A percentile compares a stretch with the other conserved stretches of the same genome.
These are phyloP conservation scores for Archocentrus centrarchus DNA, from an alignment of 2,113 vertebrate genomes.

Conservation along the genomic window DNA sequence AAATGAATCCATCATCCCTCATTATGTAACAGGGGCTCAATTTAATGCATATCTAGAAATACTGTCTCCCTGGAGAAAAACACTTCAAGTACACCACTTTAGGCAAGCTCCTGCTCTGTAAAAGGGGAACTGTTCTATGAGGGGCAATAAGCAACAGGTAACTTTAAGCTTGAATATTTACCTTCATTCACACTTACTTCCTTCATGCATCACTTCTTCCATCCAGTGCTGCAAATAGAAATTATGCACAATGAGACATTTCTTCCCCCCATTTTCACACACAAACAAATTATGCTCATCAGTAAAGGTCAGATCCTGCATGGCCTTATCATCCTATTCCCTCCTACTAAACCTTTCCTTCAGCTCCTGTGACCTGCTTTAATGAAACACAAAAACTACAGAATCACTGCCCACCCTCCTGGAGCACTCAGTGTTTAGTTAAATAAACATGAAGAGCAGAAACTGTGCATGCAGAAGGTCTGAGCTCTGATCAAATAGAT, in stretches of 20 bases:
- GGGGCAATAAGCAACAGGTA: neutral
- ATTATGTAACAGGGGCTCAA: conserved; percentile 6
- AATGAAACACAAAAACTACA: conserved; percentile 6
- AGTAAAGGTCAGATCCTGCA: conserved; percentile 62
- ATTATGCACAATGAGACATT: conserved; percentile 22
- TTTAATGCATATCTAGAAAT: conserved; percentile 3
- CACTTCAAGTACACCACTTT: conserved; percentile 26
- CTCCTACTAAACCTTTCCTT: conserved; percentile 68
- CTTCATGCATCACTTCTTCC: neutral
- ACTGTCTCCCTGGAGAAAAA: conserved; percentile 3
- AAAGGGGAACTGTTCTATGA: neutral
- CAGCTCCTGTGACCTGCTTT: conserved; percentile 59
- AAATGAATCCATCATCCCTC: conserved; percentile 33
- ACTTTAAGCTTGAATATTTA: neutral
- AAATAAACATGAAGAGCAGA: neutral
- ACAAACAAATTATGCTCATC: conserved; percentile 15
- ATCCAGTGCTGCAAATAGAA: neutral
- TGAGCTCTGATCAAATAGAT: neutral
- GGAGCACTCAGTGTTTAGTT: conserved; percentile 9
- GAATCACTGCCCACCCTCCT: neutral
- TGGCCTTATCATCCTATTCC: conserved; percentile 56
- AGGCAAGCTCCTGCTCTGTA: neutral
- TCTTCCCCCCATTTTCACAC: neutral
- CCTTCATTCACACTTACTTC: neutral
- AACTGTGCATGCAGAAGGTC: neutral